These are phyloP conservation scores for Celastrina argiolus DNA, from an alignment of 2,888 invertebrate species.

Conservation along the genomic window DNA sequence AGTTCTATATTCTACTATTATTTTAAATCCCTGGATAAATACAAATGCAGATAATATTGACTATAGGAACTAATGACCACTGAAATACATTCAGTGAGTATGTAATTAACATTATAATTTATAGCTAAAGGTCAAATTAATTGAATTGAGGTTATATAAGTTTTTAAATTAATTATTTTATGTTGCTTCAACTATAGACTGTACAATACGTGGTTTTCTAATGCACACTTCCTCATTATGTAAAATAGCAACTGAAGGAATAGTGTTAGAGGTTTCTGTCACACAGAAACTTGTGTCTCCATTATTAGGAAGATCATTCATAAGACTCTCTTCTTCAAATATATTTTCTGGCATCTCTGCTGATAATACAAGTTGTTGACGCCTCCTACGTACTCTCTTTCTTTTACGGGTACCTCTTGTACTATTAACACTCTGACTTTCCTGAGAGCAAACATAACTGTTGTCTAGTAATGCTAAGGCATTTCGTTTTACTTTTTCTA, in stretches of 20 bases:
- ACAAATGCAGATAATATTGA: too few relatives aligned
- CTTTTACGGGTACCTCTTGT: not conserved
- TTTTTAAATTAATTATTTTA: not conserved
- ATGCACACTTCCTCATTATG: not conserved
- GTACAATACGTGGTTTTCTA: not conserved
- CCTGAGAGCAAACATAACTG: not conserved
- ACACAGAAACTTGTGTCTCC: not conserved
- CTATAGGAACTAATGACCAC: too few relatives aligned
- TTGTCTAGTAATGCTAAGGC: not conserved
- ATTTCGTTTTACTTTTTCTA: not conserved
- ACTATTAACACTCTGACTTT: not conserved
- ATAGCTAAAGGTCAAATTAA: too few relatives aligned
- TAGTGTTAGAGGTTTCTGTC: not conserved
- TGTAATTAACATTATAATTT: too few relatives aligned
- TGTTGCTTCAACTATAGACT: not conserved
- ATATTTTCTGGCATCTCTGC: not conserved
- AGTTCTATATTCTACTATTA: too few relatives aligned
- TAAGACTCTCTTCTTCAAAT: not conserved
- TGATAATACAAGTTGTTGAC: not conserved
- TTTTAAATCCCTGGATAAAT: too few relatives aligned
- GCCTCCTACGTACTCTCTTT: not conserved
- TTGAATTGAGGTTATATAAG: too few relatives aligned
- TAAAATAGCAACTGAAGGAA: not conserved
- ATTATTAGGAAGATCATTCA: not conserved
- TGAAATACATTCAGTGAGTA: too few relatives aligned